phyloP scores from a whole-genome alignment of 35 echinoderm and acorn worm species.

The Amphiura filiformis region DNA sequence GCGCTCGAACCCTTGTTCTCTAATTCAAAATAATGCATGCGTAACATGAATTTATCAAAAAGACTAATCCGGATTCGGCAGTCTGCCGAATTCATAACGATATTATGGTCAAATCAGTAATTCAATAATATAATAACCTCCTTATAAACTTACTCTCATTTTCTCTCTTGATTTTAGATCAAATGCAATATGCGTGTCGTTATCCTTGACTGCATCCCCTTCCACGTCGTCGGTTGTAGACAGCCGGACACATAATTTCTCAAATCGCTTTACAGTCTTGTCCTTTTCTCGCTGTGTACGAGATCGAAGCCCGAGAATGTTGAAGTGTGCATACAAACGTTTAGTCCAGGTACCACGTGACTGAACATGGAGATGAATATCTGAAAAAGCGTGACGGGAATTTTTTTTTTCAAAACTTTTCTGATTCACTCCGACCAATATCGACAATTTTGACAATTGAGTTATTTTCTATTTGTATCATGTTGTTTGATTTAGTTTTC shows the following conservation, averaged over 20 bases:
- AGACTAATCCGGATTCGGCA: too few species aligned
- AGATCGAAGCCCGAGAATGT: constrained; percentile 20
- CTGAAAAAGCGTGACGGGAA: constrained; percentile 43
- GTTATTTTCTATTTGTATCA: too few species aligned
- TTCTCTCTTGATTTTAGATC: not conserved
- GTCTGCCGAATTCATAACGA: too few species aligned
- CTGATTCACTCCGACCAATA: constrained; percentile 8
- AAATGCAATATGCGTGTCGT: not conserved
- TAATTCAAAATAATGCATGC: too few species aligned
- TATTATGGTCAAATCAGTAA: too few species aligned
- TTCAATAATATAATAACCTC: too few species aligned
- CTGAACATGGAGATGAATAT: constrained; percentile 73
- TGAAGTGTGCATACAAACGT: constrained; percentile 74
- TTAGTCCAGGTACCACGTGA: constrained; percentile 94
- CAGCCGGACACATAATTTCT: not conserved
- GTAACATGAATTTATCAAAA: too few species aligned
- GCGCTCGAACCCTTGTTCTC: too few species aligned
- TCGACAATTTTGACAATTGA: too few species aligned
- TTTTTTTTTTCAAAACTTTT: too few species aligned
- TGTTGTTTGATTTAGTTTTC: too few species aligned
- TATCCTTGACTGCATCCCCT: not conserved
- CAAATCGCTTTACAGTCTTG: not conserved
- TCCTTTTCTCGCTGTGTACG: not conserved
- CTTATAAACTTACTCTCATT: not conserved
- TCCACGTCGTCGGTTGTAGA: not conserved